Conservation (phyloP, 2,888 invertebrate species). For the Caenorhabditis sulstoni region DNA sequence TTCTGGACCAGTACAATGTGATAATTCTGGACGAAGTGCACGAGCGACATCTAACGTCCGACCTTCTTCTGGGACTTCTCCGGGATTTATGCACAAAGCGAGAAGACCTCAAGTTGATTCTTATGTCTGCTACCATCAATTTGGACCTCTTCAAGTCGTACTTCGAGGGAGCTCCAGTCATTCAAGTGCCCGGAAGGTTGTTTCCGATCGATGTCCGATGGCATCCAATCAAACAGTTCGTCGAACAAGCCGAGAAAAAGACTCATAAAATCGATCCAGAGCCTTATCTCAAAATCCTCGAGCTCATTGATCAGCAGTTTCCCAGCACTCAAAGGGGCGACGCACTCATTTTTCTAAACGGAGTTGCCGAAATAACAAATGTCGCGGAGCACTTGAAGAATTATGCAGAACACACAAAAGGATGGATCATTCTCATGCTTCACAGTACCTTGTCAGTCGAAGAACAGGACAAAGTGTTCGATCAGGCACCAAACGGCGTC, state of each 20-base stretch:
- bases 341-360: slow-evolving; percentile 94
- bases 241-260: slow-evolving; percentile 83
- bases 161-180: slow-evolving; percentile 90
- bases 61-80: slow-evolving; percentile 93
- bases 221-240: slow-evolving; percentile 84
- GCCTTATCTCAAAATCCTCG: slow-evolving; percentile 93
- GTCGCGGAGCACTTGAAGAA: slow-evolving; percentile 83
- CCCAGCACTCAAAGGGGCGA: slow-evolving; percentile 92
- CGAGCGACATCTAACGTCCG: slow-evolving; percentile 95
- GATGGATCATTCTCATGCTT: slow-evolving; percentile 93
- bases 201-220: slow-evolving; percentile 94
- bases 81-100: slow-evolving; percentile 87
- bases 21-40: slow-evolving; percentile 97
- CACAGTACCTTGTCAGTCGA: slow-evolving; percentile 92
- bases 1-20: slow-evolving; percentile 82
- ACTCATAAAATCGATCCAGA: slow-evolving; percentile 90
- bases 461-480: slow-evolving; percentile 97
- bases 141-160: slow-evolving; percentile 93
- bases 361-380: slow-evolving; percentile 80
- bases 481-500: slow-evolving; percentile 93
- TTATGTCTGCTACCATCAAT: slow-evolving; percentile 99
- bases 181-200: slow-evolving; percentile 94
- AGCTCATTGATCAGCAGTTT: slow-evolving; percentile 92
- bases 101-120: slow-evolving; percentile 88
- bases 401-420: slow-evolving; percentile 87